Base-by-base conservation (phyloP, 2,888 invertebrate genomes). In the Anthophora plumipes region DNA sequence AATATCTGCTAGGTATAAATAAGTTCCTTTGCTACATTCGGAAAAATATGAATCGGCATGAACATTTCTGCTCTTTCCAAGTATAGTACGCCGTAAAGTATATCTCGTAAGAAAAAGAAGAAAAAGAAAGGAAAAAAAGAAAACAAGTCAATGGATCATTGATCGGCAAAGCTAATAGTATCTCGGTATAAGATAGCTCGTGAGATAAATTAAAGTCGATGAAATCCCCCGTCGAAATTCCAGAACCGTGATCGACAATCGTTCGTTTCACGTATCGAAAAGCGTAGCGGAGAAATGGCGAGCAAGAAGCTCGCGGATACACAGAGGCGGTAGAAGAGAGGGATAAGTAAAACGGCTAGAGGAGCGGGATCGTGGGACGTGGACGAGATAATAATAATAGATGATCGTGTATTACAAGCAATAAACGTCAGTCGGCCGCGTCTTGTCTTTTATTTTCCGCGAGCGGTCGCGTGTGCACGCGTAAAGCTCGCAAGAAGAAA, bases 341-440 rank as follows among this genome's bases (percentile, higher is more conserved):
- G 70, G 60, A 79, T 66, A n/a, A n/a, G 79, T 50, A 77, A 77
- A 74, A 69, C 48, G 80, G 46, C 57, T 66, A 83, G 72, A 83
- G n/a, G 69, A 71, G 59, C 75, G 79, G 79, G 70, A 77, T 4
- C 79, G 72, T 76, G 71, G 87, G 77, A 87, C 82, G 80, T 75
- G 84, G 83, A 83, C 84, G 83, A 84, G 83, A 88, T 87, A 88
- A 86, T 88, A 89, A 86, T 87, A 87, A 87, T 84, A 82, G 87
- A 88, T 77, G 86, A 87, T 87, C 87, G 77, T 87, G 85, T 85
- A 87, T 87, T 87, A 87, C 87, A 87, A 88, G 88, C 84, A 67
- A 88, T 87, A 87, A 87, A 85, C 82, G 87, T 87, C 87, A 82
- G 84, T n/a, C 81, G 67, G 72, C 20, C 60, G 63, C 54, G 74